phyloP scores from a whole-genome alignment of 2,113 vertebrate genomes.

The Cephalophus harveyi region DNA sequence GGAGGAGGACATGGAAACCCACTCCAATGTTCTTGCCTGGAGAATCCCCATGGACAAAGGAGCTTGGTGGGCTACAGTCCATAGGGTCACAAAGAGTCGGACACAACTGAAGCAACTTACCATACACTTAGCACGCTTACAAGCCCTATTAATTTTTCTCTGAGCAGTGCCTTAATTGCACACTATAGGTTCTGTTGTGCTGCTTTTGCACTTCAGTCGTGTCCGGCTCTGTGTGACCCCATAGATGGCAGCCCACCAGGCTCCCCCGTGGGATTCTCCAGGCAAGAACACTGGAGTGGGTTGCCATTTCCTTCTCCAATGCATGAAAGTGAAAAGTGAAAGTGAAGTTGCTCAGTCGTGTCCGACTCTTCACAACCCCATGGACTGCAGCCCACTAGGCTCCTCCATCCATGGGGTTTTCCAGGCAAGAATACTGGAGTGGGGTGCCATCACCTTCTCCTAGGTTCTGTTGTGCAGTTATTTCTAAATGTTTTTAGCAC shows the following conservation, averaged over 20 bases:
- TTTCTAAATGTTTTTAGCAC: not conserved
- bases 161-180: not conserved
- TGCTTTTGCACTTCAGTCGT: too few species aligned
- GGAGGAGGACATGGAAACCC: not conserved
- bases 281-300: too few species aligned
- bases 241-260: too few species aligned
- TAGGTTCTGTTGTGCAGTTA: not conserved
- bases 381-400: too few species aligned
- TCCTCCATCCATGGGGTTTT: too few species aligned
- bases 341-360: too few species aligned
- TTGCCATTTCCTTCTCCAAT: too few species aligned
- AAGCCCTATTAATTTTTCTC: not conserved
- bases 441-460: too few species aligned
- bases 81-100: not conserved
- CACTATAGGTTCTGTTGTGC: not conserved
- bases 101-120: not conserved
- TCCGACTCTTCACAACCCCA: too few species aligned
- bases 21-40: not conserved
- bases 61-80: not conserved
- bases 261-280: too few species aligned
- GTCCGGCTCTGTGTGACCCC: accelerated
- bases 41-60: not conserved
- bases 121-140: not conserved
- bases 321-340: too few species aligned
- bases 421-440: too few species aligned